Conservation (phyloP, 2,113 vertebrate genomes). For the Pelusios castaneus region DNA sequence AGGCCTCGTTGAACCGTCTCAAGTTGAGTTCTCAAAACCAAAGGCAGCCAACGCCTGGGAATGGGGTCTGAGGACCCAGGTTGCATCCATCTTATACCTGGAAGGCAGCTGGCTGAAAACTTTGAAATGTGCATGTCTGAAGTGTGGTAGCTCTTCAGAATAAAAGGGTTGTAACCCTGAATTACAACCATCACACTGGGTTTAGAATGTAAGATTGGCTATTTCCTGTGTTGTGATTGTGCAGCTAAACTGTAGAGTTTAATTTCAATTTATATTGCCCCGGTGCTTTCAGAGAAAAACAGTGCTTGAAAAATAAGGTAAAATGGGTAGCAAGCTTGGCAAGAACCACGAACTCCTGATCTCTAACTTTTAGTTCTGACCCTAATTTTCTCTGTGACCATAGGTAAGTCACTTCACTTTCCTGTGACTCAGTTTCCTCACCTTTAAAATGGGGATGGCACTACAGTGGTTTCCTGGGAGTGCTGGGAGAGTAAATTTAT, state of each 20-base stretch:
- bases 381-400: background rate
- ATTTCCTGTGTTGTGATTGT: background rate
- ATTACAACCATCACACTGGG: background rate
- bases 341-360: background rate
- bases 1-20: background rate
- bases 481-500: background rate
- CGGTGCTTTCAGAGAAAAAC: background rate
- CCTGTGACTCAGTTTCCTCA: background rate
- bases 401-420: background rate
- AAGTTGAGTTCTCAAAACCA: background rate
- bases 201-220: background rate
- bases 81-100: background rate
- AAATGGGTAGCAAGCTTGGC: background rate
- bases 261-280: background rate
- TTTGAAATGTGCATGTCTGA: background rate
- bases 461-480: background rate
- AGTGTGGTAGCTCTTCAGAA: background rate
- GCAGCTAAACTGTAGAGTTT: background rate
- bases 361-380: background rate
- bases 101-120: background rate
- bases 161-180: background rate
- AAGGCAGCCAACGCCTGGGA: background rate
- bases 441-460: background rate
- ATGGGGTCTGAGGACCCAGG: background rate
- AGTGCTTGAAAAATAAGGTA: fast-evolving